Evolutionary conservation across 2,888 invertebrate species (phyloP).

Genomic region (Amorpha juglandis): DNA sequence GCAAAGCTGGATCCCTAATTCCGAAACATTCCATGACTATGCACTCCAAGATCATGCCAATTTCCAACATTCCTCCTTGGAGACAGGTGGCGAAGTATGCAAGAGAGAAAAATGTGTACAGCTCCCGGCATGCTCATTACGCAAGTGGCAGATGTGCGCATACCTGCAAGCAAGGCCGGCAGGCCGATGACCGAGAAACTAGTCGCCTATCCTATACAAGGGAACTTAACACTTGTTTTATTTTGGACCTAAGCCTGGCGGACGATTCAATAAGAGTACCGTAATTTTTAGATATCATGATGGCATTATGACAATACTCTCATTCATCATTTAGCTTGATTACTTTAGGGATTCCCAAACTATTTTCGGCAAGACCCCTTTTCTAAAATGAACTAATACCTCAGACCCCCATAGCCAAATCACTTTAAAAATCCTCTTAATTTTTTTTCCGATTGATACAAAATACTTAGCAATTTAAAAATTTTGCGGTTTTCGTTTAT

Average conservation of each 20-base stretch:
- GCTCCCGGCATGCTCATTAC: slow-evolving; percentile 27
- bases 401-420: too few relatives aligned
- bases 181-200: slow-evolving; percentile 19
- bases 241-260: background rate
- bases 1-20: background rate
- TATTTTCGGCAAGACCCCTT: too few relatives aligned
- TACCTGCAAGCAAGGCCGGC: slow-evolving; percentile 32
- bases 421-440: too few relatives aligned
- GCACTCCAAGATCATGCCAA: background rate
- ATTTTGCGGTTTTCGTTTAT: too few relatives aligned
- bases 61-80: background rate
- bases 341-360: too few relatives aligned
- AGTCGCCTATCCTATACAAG: background rate
- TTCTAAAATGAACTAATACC: too few relatives aligned
- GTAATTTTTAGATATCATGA: too few relatives aligned
- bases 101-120: slow-evolving; percentile 1
- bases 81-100: slow-evolving; percentile 3
- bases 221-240: background rate
- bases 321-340: too few relatives aligned
- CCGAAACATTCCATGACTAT: background rate
- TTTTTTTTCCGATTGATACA: too few relatives aligned
- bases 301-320: too few relatives aligned
- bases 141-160: slow-evolving; percentile 32
- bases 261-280: too few relatives aligned
- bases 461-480: too few relatives aligned